Evolutionary conservation across 1,140 invertebrate genomes (phyloP), one percentile per base, ranked within the genome.

Genomic region (Pachypeltis micranthus): DNA sequence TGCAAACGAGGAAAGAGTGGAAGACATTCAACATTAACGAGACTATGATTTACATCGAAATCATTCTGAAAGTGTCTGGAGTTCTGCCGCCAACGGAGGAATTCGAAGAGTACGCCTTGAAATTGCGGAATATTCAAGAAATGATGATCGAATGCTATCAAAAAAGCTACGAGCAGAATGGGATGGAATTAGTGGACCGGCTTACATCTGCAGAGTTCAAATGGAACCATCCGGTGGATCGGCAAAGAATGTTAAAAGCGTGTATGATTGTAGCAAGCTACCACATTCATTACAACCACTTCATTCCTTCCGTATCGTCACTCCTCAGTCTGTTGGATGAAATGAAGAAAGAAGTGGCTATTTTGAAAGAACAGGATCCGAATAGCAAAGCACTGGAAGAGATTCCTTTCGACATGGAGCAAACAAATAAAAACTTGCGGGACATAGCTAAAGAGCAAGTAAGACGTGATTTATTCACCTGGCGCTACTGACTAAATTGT

Each of bases 141-240:
- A 59, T 59, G 1, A 29, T 59, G 27, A n/a, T 59, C 7, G 26
- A 29, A 19, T 59, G 57, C 25, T 59, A 59, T 31, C 57, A 59
- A 34, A 59, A 31, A 34, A 31, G 29, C 24, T 59, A 59, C 19
- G 57, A 29, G 4, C 57, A 59, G 27, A 28, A 29, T 31, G 57
- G 57, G 1, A 47, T 19, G 24, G 44, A 47, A 19, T 47, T 47
- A 23, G 44, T 23, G 19, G 16, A 26, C 26, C 21, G 54, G 54
- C 29, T 59, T 26, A 23, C 19, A 4, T 29, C 26, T n/a, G 29
- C 26, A 19, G 26, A 29, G 25, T 59, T 59, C 26, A 59, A 59
- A 34, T 59, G 57, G 57, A 59, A 59, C 26, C 57, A 59, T n/a
- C 57, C 57, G 19, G 57, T 29, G n/a, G 57, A 59, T 28, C 26